Conservation (phyloP, 2,888 invertebrate species). For the Calameuta filiformis region DNA sequence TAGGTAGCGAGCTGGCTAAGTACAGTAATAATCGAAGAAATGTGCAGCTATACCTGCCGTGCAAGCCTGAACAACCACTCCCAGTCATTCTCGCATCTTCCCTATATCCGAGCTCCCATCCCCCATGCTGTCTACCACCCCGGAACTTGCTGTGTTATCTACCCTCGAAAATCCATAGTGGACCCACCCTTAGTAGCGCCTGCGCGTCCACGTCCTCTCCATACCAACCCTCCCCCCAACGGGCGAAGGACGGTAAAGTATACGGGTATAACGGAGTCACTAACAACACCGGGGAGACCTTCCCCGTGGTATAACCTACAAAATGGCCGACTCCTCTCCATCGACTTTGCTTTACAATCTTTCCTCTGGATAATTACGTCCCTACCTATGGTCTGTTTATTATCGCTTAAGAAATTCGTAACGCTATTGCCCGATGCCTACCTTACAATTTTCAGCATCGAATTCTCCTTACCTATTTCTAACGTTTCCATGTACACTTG, state of each 20-base stretch:
- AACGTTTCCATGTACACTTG: too few species aligned
- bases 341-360: neutral
- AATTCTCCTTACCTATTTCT: neutral
- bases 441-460: neutral
- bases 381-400: neutral
- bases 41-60: neutral
- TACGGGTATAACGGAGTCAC: constrained; percentile 12
- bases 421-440: neutral
- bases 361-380: neutral
- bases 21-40: neutral
- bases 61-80: constrained; percentile 2
- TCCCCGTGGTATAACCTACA: constrained; percentile 42
- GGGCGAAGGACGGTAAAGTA: constrained; percentile 14
- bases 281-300: constrained; percentile 38
- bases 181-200: constrained; percentile 60
- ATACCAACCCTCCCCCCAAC: constrained; percentile 7
- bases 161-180: constrained; percentile 65
- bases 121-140: constrained; percentile 50
- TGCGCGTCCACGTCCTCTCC: constrained; percentile 46
- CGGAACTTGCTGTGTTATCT: constrained; percentile 57
- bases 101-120: neutral
- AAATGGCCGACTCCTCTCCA: constrained; percentile 43
- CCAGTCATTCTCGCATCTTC: constrained; percentile 3
- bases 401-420: neutral
- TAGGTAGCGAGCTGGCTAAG: neutral